Conservation (phyloP, 2,113 vertebrate species). For the Boleophthalmus pectinirostris region DNA sequence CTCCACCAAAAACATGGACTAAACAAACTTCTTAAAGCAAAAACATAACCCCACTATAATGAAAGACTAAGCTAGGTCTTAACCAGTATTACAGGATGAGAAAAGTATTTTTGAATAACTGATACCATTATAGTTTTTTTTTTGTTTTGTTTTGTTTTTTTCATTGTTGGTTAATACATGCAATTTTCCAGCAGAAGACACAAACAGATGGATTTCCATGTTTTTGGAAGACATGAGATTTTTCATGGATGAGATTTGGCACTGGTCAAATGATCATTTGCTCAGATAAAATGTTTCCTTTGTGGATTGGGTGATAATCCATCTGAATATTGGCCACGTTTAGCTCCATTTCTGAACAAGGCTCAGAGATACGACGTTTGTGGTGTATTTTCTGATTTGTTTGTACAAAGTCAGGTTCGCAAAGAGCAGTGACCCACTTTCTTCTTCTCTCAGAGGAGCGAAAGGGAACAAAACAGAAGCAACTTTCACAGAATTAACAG, state of each 20-base stretch:
- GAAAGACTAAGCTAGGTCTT: too few species aligned
- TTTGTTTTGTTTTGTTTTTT: background rate
- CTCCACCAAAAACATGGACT: too few species aligned
- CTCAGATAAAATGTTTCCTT: conserved; percentile 70
- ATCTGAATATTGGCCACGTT: conserved; percentile 56
- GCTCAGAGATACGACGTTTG: conserved; percentile 35
- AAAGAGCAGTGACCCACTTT: conserved; percentile 59
- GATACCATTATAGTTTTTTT: background rate
- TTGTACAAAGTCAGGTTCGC: conserved; percentile 34
- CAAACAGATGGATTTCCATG: conserved; percentile 14
- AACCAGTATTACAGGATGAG: background rate
- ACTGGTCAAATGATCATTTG: conserved; percentile 55
- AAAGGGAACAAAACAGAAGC: conserved; percentile 21
- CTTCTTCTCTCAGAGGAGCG: conserved; percentile 44
- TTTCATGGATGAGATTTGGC: conserved; percentile 57
- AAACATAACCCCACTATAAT: too few species aligned
- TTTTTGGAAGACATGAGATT: conserved; percentile 27
- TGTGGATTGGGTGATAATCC: conserved; percentile 62
- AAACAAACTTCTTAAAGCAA: too few species aligned
- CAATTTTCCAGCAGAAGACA: conserved; percentile 6
- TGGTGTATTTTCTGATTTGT: conserved; percentile 35
- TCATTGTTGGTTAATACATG: conserved; percentile 3
- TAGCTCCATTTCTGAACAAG: conserved; percentile 49
- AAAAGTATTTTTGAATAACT: background rate
- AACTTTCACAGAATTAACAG: background rate